Conservation (phyloP, 2,797 vertebrate genomes). For the Pipistrellus pipistrellus region DNA sequence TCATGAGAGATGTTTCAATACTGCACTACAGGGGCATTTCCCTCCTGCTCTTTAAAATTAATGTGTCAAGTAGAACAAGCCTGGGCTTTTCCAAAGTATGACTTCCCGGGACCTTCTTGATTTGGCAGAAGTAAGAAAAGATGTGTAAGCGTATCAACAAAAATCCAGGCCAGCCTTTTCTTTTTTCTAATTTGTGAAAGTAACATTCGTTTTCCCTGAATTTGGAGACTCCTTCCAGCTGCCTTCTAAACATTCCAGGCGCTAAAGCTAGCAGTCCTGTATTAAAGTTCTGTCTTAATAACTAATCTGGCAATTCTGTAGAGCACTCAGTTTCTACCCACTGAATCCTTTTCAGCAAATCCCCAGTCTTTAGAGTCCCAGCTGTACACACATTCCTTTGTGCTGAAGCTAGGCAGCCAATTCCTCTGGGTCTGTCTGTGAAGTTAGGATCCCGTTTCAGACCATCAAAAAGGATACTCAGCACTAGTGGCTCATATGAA, state of each 20-base stretch:
- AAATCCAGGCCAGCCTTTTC: constrained; percentile 9
- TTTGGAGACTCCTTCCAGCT: constrained; percentile 14
- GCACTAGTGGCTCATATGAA: not conserved
- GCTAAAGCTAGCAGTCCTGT: constrained; percentile 12
- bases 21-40: not conserved
- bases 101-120: constrained; percentile 40
- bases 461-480: not conserved
- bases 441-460: not conserved
- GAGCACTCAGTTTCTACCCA: not conserved
- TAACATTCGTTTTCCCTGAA: constrained; percentile 63
- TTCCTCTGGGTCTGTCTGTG: not conserved
- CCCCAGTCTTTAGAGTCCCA: not conserved
- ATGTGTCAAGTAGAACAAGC: not conserved
- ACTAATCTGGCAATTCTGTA: not conserved
- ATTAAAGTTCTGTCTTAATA: not conserved
- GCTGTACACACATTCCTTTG: not conserved
- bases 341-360: not conserved
- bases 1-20: not conserved
- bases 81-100: not conserved
- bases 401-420: not conserved
- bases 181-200: not conserved
- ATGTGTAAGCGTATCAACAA: constrained; percentile 43
- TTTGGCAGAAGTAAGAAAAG: constrained; percentile 53
- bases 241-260: constrained; percentile 28
- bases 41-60: not conserved